A percentile compares a stretch with the other conserved stretches of the same genome.
These are phyloP conservation scores for Gymnoscelis rufifasciata DNA, from an alignment of 2,888 invertebrate genomes.

Conservation along the genomic window DNA sequence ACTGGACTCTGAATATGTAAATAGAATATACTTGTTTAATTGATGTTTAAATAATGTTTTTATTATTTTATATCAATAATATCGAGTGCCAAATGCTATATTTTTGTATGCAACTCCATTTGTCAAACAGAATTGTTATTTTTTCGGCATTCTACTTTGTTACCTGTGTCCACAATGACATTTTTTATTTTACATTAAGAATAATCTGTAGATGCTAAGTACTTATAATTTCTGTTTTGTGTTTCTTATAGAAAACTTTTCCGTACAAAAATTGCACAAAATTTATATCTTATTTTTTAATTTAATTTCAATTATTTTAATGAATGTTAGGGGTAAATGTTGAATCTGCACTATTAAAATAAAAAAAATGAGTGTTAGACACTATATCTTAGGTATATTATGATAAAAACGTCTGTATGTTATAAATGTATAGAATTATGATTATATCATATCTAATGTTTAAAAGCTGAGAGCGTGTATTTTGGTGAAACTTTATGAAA, in stretches of 20 bases:
- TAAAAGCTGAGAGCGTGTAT: conserved; percentile 24
- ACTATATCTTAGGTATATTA: conserved; percentile 13
- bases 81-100: background rate
- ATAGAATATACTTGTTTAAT: background rate
- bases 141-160: no score
- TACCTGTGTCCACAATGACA: no score
- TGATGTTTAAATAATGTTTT: background rate
- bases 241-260: no score
- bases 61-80: background rate
- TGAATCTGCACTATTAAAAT: conserved; percentile 2
- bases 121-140: no score
- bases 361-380: conserved; percentile 23
- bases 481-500: conserved; percentile 14
- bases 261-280: conserved; percentile 12
- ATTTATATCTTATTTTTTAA: no score
- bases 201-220: no score
- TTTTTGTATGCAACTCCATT: no score
- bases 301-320: no score
- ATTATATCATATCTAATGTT: conserved; percentile 20
- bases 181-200: no score
- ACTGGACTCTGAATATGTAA: conserved; percentile 32
- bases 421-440: conserved; percentile 21
- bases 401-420: conserved; percentile 19
- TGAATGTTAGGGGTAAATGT: background rate
- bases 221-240: no score